Base-by-base conservation (phyloP, 2,797 vertebrate genomes). In the Halcyon badia region DNA sequence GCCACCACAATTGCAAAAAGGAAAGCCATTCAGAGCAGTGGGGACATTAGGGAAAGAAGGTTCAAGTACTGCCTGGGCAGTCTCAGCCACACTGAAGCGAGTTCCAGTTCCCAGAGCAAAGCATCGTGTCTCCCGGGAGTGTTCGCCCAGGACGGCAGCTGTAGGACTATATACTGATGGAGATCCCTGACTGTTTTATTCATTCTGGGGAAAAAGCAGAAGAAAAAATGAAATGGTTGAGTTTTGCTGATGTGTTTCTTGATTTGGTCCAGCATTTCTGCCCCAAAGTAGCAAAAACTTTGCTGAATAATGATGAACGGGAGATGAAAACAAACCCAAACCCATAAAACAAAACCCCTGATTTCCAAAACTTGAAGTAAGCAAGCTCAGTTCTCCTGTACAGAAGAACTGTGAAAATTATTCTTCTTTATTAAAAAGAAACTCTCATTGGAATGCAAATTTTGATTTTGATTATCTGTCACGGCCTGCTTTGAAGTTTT, bases 391-490 rank as follows among this genome's bases (percentile, higher is more conserved):
- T 89, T 98, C 86, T 97, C 79, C 62, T 91, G 97, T 91, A 91
- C 66, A 77, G 96, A 95, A 94, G 81, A 98, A 97, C 96, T 98
- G 95, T 96, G 96, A 98, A 97, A 98, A 97, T 98, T 97, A 97
- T 97, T 98, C 80, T 97, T 97, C 98, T 97, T 95, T 97, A 92
- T 96, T 95, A 95, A 98, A 98, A 98, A 91, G 82, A 92, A 95
- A 89, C 97, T 97, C 97, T 98, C 94, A 98, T 98, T 98, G 98
- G 98, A 97, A 98, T 98, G 98, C 98, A 98, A 98, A 98, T 98
- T 98, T 98, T 98, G 96, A 98, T 98, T 98, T 97, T 98, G 97
- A 98, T 98, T 98, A 98, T 98, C 98, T 98, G 98, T 98, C 98
- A 98, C 57, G 94, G 98, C 82, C 95, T 96, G 96, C 98, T 98